Conservation (phyloP, 2,797 vertebrate genomes). For the Sphaeramia orbicularis region DNA sequence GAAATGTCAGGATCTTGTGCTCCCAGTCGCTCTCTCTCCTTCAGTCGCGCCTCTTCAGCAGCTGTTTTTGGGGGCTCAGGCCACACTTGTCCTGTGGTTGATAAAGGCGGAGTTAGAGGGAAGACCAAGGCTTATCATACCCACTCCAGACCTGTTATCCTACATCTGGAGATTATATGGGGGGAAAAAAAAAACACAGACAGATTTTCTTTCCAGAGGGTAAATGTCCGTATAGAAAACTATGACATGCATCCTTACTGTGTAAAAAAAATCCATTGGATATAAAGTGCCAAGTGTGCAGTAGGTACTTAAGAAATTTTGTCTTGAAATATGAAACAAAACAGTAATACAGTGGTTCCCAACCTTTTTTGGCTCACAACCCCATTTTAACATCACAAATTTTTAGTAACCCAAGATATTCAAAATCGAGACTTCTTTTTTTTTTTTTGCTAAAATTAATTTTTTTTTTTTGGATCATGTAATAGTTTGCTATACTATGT, state of each 20-base stretch:
- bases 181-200: not conserved
- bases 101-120: constrained; percentile 22
- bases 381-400: too few species aligned
- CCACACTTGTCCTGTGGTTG: constrained; percentile 30
- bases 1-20: constrained; percentile 77
- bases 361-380: too few species aligned
- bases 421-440: too few species aligned
- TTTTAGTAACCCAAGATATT: too few species aligned
- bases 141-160: constrained; percentile 22
- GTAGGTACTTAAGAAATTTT: too few species aligned
- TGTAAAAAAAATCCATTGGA: not conserved
- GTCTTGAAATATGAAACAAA: too few species aligned
- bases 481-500: too few species aligned
- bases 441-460: too few species aligned
- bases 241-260: not conserved
- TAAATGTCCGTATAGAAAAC: not conserved
- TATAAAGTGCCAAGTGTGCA: not conserved
- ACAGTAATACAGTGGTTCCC: too few species aligned
- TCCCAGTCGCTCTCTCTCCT: constrained; percentile 12
- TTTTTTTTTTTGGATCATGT: too few species aligned
- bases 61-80: constrained; percentile 31
- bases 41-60: constrained; percentile 1
- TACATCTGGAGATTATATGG: not conserved
- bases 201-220: constrained; percentile 1
- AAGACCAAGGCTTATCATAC: constrained; percentile 34